Evolutionary conservation across 2,888 invertebrate species (phyloP), one percentile per base, ranked within the genome.

Genomic region (Heterodera filipjevi): DNA sequence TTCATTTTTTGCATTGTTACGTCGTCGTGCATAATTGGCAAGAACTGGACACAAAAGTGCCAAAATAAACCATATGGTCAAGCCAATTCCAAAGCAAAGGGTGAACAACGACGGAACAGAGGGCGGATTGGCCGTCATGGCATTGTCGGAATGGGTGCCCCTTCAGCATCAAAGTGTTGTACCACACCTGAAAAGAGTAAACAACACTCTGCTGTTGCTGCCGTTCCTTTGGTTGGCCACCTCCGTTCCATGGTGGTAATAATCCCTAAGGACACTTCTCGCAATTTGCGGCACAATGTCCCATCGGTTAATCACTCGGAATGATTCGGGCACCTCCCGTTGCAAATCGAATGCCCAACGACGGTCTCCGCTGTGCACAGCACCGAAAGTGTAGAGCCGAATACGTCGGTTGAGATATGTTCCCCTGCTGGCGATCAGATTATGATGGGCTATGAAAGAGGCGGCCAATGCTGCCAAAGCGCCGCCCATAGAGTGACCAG

Each of bases 401-500:
- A 59, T 59, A 27, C 59, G 59, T 19, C 59, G 59, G 27, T 22
- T 27, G 59, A 59, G 12, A 10, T 27, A 6, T n/a, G 3, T 5
- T 59, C 59, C 59, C 10, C 27, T 27, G 59, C 27, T 27, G 59
- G 22, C 59, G 10, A 59, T 59, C 10, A 59, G 27, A 8, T 59
- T 59, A 27, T 59, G n/a, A n/a, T 59, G 59, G 59, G 59, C 59
- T 8, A 59, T 27, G 59, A 59, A 59, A 59, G 59, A 59, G 10
- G 73, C 73, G 35, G 73, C 49, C n/a, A 73, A 64, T 46, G 73
- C 49, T 27, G 73, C 73, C n/a, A 73, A 49, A 3, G 73, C 73
- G n/a, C 73, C 73, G 2, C 73, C 73, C 49, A 73, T 27, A 14
- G 73, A 73, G 64, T 73, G 73, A n/a, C 73, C 73, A n/a, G 33